These are phyloP conservation scores for Heptranchias perlo DNA, from an alignment of 2,113 vertebrate species.

Conservation along the genomic window DNA sequence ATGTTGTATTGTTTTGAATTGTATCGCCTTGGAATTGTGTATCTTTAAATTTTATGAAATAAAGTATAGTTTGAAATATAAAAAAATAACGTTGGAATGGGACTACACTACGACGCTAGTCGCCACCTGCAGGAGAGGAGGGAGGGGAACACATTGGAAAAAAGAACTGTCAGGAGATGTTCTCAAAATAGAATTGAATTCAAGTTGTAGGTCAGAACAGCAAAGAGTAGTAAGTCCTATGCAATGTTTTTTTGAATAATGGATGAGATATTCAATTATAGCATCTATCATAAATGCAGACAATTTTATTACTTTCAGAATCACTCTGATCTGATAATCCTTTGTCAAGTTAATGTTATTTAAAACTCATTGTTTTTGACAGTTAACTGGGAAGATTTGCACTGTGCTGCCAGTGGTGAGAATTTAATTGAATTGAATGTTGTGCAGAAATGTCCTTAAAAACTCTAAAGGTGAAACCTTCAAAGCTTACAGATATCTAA, in stretches of 20 bases:
- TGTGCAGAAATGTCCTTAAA: neutral
- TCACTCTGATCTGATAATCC: neutral
- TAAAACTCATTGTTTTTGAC: conserved; percentile 26
- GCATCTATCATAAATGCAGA: neutral
- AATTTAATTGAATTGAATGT: conserved; percentile 21
- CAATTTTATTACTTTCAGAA: conserved; percentile 1
- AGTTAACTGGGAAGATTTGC: neutral
- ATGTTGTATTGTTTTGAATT: too few relatives aligned
- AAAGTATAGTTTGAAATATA: too few relatives aligned
- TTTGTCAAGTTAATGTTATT: conserved; percentile 9
- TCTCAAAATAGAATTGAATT: neutral
- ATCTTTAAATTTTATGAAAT: too few relatives aligned
- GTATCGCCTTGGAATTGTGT: too few relatives aligned
- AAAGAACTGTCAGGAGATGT: neutral
- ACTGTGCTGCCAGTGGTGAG: neutral
- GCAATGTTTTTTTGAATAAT: neutral
- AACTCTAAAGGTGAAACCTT: neutral
- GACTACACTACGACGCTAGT: neutral
- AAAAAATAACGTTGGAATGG: too few relatives aligned
- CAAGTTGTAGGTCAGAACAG: neutral
- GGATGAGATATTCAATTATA: conserved; percentile 6
- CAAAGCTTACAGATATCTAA: neutral
- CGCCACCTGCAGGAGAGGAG: neutral
- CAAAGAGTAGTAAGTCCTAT: neutral
- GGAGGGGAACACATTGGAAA: neutral